Evolutionary conservation across 2,888 invertebrate genomes (phyloP).

Genomic region (Lepidonotus clava): DNA sequence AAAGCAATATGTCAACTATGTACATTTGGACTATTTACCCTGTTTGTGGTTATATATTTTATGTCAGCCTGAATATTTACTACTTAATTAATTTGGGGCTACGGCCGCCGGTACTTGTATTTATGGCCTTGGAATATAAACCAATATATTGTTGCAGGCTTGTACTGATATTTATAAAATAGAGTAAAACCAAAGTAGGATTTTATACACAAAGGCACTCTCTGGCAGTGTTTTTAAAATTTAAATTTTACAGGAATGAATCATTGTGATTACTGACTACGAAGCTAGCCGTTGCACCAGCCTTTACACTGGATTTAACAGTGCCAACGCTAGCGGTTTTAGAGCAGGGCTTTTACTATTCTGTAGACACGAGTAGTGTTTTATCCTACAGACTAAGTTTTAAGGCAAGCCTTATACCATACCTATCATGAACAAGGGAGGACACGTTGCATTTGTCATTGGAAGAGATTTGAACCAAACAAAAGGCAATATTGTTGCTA

Average conservation of each 20-base stretch:
- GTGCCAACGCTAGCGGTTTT: conserved; percentile 49
- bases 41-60: conserved; percentile 58
- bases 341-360: conserved; percentile 45
- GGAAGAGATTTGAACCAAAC: conserved; percentile 48
- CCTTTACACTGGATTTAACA: conserved; percentile 53
- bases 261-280: conserved; percentile 46
- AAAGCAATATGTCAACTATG: conserved; percentile 55
- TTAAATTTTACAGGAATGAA: conserved; percentile 51
- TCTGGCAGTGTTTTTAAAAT: conserved; percentile 55
- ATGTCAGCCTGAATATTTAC: conserved; percentile 56
- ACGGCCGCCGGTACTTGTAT: conserved; percentile 52
- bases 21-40: conserved; percentile 54
- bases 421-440: conserved; percentile 48
- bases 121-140: conserved; percentile 54
- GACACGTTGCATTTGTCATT: conserved; percentile 48
- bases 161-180: conserved; percentile 59
- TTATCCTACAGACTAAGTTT: conserved; percentile 47
- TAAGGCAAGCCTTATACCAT: conserved; percentile 45
- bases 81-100: conserved; percentile 57
- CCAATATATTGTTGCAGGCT: conserved; percentile 49
- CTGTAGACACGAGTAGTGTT: conserved; percentile 15
- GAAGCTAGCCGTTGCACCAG: conserved; percentile 49
- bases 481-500: conserved; percentile 52
- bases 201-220: conserved; percentile 57
- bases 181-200: conserved; percentile 59